A percentile compares a stretch with the other conserved stretches of the same genome.
Conservation (phyloP, 2,113 vertebrate species). For the Eulacestoma nigropectus region DNA sequence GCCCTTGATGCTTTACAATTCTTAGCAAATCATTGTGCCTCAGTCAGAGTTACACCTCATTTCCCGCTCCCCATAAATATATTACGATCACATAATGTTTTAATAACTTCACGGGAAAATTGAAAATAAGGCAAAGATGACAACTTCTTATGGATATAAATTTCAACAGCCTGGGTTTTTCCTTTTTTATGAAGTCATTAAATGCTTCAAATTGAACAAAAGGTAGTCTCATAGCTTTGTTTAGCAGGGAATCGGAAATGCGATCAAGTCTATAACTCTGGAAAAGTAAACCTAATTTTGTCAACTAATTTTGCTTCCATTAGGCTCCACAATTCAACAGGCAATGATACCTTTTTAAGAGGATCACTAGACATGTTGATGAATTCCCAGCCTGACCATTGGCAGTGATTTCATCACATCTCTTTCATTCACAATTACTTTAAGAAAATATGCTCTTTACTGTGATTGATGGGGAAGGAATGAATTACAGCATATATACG, state of each 20-base stretch:
- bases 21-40: conserved; percentile 13
- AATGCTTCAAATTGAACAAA: conserved; percentile 40
- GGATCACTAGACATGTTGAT: conserved; percentile 22
- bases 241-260: conserved; percentile 33
- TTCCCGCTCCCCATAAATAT: conserved; percentile 51
- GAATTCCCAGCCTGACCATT: conserved; percentile 40
- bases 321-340: conserved; percentile 27
- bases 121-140: conserved; percentile 55
- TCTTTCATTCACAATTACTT: conserved; percentile 20
- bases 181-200: conserved; percentile 31
- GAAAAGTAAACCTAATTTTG: conserved; percentile 43
- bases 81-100: conserved; percentile 52
- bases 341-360: conserved; percentile 29
- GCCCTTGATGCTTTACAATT: not conserved
- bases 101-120: conserved; percentile 56
- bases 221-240: not conserved
- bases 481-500: not conserved
- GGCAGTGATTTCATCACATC: conserved; percentile 19
- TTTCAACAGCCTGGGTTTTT: not conserved
- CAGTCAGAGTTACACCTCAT: conserved; percentile 48
- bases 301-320: conserved; percentile 25
- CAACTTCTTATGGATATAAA: conserved; percentile 53
- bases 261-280: not conserved
- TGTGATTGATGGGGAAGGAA: not conserved
- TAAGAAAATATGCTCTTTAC: conserved; percentile 20